Percentiles rank a stretch among this genome's conserved stretches.
Evolutionary conservation across 1,140 invertebrate species (phyloP).

Genomic region (Oncopeltus fasciatus): DNA sequence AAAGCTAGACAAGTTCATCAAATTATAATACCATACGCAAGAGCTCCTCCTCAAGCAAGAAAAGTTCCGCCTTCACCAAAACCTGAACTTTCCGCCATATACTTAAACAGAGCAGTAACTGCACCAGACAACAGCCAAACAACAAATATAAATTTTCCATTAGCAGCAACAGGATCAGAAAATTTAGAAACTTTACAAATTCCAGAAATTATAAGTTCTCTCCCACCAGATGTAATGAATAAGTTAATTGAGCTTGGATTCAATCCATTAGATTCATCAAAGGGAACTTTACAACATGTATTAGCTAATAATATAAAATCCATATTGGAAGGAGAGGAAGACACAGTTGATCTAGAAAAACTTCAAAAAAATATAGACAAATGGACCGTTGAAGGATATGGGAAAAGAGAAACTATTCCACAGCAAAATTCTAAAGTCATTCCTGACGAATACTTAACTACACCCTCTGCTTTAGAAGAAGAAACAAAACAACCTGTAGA

Average conservation of each 20-base stretch:
- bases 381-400: slow-evolving; percentile 64
- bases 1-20: slow-evolving; percentile 30
- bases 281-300: slow-evolving; percentile 27
- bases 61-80: slow-evolving; percentile 31
- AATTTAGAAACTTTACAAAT: slow-evolving; percentile 23
- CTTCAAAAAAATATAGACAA: slow-evolving; percentile 69
- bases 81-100: slow-evolving; percentile 28
- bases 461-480: slow-evolving; percentile 31
- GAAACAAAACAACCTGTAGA: slow-evolving; percentile 26
- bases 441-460: slow-evolving; percentile 58
- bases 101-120: slow-evolving; percentile 24
- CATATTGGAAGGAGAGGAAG: slow-evolving; percentile 27
- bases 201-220: slow-evolving; percentile 26
- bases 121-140: slow-evolving; percentile 4
- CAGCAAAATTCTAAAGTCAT: slow-evolving; percentile 48
- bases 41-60: slow-evolving; percentile 27
- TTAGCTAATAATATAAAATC: slow-evolving; percentile 29
- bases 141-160: slow-evolving; percentile 3
- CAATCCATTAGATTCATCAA: slow-evolving; percentile 2
- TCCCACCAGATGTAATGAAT: slow-evolving; percentile 27
- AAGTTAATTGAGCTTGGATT: slow-evolving; percentile 24
- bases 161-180: slow-evolving; percentile 25
- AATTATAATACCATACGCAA: slow-evolving; percentile 56
- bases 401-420: slow-evolving; percentile 24
- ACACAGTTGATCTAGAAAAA: slow-evolving; percentile 49